A percentile compares a stretch with the other conserved stretches of the same genome.
Conservation (phyloP, 1,140 invertebrate species). For the Eriocheir sinensis region DNA sequence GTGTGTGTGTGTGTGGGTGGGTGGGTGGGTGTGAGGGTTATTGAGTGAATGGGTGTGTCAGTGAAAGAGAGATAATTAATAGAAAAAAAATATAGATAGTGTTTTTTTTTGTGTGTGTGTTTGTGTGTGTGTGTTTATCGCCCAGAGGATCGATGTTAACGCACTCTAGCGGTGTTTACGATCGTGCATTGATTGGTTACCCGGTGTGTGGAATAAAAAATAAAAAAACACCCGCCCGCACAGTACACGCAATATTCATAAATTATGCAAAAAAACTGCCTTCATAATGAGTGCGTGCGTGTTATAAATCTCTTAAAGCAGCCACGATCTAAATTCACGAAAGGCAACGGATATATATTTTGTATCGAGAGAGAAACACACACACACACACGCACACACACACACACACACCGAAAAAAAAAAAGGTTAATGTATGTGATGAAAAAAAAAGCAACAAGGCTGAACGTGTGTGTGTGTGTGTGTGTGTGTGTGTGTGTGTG, state of each 20-base stretch:
- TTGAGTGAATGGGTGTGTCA: neutral
- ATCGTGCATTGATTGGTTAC: conserved; percentile 15
- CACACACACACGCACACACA: too few species aligned
- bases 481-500: too few species aligned
- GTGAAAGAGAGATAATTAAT: too few species aligned
- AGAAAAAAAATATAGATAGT: too few species aligned
- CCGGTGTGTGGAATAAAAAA: too few species aligned
- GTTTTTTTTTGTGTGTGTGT: too few species aligned
- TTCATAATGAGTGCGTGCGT: neutral
- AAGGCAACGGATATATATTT: conserved; percentile 8
- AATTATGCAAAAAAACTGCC: neutral
- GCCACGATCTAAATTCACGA: neutral
- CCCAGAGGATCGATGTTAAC: neutral
- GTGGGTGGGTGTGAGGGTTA: neutral
- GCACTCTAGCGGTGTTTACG: neutral
- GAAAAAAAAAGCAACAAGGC: neutral
- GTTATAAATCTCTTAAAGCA: neutral
- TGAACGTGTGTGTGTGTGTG: too few species aligned
- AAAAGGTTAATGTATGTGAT: too few species aligned
- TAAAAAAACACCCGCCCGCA: too few species aligned
- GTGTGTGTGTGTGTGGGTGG: conserved; percentile 17
- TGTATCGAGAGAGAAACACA: neutral
- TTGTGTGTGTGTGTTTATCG: neutral
- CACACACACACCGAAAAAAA: too few species aligned
- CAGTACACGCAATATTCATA: conserved; percentile 1